A percentile compares a stretch with the other conserved stretches of the same genome.
Evolutionary conservation across 2,888 invertebrate species (phyloP).

Genomic region (Callyntrura sp.): DNA sequence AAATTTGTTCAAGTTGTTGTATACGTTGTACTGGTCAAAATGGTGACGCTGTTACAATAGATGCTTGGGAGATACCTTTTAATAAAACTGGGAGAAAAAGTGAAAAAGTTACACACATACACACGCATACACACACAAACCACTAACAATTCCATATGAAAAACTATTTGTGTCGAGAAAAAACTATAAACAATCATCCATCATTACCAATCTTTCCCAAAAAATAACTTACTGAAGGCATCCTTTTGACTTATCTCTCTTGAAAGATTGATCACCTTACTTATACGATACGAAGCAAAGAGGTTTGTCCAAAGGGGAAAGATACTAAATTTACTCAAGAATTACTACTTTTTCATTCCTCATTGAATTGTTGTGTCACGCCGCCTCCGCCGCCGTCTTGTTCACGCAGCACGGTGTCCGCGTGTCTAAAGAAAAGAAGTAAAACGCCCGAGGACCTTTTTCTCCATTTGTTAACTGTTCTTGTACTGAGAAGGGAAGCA

Average conservation of each 20-base stretch:
- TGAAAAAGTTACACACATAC: background rate
- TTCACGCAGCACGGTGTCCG: background rate
- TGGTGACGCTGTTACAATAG: slow-evolving; percentile 15
- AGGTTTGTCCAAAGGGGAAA: background rate
- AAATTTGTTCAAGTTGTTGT: slow-evolving; percentile 52
- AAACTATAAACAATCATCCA: slow-evolving; percentile 54
- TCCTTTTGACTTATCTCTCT: slow-evolving; percentile 47
- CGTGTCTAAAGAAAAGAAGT: slow-evolving; percentile 6
- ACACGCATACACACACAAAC: no score
- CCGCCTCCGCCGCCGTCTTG: background rate
- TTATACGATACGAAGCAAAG: background rate
- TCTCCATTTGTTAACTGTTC: slow-evolving; percentile 41
- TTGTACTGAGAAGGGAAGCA: slow-evolving; percentile 13
- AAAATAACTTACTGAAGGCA: slow-evolving; percentile 34
- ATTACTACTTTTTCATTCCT: background rate
- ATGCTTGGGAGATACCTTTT: background rate
- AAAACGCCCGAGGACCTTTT: slow-evolving; percentile 22
- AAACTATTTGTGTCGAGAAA: background rate
- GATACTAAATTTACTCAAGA: background rate
- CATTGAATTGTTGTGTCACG: slow-evolving; percentile 29
- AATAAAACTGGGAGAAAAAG: slow-evolving; percentile 2
- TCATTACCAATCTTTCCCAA: slow-evolving; percentile 62
- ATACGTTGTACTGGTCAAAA: slow-evolving; percentile 43
- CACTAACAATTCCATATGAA: no score
- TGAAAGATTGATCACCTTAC: slow-evolving; percentile 43